Percentiles rank a stretch among this genome's conserved stretches.
Evolutionary conservation across 2,797 vertebrate species (phyloP).

Genomic region (Arremon brunneinucha): DNA sequence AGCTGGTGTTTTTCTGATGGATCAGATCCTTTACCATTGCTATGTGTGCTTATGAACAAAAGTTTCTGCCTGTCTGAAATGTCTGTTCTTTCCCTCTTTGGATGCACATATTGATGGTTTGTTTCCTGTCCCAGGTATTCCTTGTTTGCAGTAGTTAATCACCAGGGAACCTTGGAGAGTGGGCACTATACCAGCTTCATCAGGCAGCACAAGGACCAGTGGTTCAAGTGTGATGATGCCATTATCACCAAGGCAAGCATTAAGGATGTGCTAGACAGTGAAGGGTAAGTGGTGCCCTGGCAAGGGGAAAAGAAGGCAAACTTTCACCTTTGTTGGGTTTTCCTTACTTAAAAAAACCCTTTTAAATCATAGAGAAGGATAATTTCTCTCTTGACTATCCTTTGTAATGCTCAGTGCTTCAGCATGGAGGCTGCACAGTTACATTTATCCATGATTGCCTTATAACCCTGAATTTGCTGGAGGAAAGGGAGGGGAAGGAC

Average conservation of each 20-base stretch:
- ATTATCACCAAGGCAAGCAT: constrained; percentile 99
- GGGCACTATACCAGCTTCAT: constrained; percentile 99
- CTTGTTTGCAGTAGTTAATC: constrained; percentile 98
- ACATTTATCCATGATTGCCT: not conserved
- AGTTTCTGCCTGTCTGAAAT: not conserved
- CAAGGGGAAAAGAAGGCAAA: not conserved
- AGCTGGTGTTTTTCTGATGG: not conserved
- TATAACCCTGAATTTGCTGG: not conserved
- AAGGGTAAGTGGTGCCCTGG: constrained; percentile 81
- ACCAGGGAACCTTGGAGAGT: constrained; percentile 98
- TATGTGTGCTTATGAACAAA: rapidly evolving
- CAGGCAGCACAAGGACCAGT: constrained; percentile 99
- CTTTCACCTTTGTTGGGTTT: not conserved
- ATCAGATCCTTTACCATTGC: not conserved
- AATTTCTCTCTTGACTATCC: not conserved
- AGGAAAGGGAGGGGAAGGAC: not conserved
- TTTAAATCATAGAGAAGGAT: not conserved
- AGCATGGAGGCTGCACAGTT: not conserved
- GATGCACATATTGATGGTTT: not conserved
- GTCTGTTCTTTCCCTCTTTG: not conserved
- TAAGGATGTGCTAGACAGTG: constrained; percentile 97
- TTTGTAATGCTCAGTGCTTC: not conserved
- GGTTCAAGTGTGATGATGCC: constrained; percentile 99
- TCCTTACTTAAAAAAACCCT: not conserved
- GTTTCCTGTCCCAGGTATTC: constrained; percentile 86